Percentiles rank a stretch among this genome's conserved stretches.
Conservation (phyloP, 2,888 invertebrate species). For the Chymomyza caudatula region DNA sequence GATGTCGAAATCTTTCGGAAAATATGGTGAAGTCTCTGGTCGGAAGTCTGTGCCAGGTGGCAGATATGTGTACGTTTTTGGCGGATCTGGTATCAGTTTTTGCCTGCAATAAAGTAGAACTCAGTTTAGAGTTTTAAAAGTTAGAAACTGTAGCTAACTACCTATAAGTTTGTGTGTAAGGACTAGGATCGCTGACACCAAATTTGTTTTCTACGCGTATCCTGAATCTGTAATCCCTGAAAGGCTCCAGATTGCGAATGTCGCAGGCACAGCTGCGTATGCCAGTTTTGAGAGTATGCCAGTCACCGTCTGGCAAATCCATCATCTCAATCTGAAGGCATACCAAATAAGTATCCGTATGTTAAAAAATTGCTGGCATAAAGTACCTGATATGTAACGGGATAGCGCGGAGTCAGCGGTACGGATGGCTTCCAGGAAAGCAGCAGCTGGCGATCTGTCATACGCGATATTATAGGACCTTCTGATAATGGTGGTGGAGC, state of each 20-base stretch:
- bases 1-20: conserved; percentile 94
- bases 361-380: background rate
- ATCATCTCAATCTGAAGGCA: conserved; percentile 87
- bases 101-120: conserved; percentile 78
- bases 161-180: conserved; percentile 88
- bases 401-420: conserved; percentile 90
- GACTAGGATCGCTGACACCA: conserved; percentile 97
- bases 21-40: conserved; percentile 90
- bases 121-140: background rate
- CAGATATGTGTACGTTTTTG: conserved; percentile 88
- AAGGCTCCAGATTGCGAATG: conserved; percentile 92
- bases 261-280: conserved; percentile 94
- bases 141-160: conserved; percentile 20
- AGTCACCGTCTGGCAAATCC: conserved; percentile 93
- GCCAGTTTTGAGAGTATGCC: conserved; percentile 92
- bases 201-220: conserved; percentile 97
- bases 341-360: background rate
- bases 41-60: conserved; percentile 89
- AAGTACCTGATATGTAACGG: conserved; percentile 96
- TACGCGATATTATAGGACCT: conserved; percentile 93
- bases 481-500: conserved; percentile 93
- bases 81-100: conserved; percentile 87
- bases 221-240: conserved; percentile 96
- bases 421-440: conserved; percentile 97
- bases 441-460: conserved; percentile 92